Base-by-base conservation (phyloP, 2,113 vertebrate species). In the Trematocara macrostoma region DNA sequence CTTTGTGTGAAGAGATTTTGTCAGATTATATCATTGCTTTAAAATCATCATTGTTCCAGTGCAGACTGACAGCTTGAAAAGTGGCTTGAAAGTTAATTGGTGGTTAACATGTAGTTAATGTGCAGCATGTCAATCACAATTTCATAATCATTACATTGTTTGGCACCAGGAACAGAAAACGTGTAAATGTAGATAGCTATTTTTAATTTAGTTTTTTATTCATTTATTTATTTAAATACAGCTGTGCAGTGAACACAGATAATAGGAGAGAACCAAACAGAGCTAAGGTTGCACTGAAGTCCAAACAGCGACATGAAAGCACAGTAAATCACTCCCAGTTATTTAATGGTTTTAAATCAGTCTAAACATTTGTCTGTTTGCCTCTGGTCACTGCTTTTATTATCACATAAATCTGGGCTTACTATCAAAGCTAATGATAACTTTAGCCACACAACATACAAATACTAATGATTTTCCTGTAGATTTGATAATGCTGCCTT, bases 181-280 rank as follows among this genome's bases (percentile, higher is more conserved):
- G 45, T n/a, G 23, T 26, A 51, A 76, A 31, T 76, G 16, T 31
- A 49, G 45, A 49, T 23, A 76, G 26, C 42, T 29, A 7, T 42
- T 69, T 26, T 26, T 26, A 42, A 42, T 6, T 69, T 42, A 0
- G 0, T 69, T 26, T 16, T 45, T 26, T 4, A 4, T 29, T 31
- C 1, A 26, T 71, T 71, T 71, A 67, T 71, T 9, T 74, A 49
- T 74, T 74, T 49, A 49, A 76, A 51, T n/a, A 51, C 16, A 76
- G 71, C 26, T 34, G 26, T 34, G 71, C 26, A 51, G 26, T 34
- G 15, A 31, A 49, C 26, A 76, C 71, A 51, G 71, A 51, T 76
- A 51, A 76, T 76, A 76, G 26, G 10, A 76, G 26, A 34, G 26
- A 49, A 76, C 45, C 10, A 31, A 31, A 29, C 20, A 49, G 45